A percentile compares a stretch with the other conserved stretches of the same genome.
These are phyloP conservation scores for Chaetorhynchus papuensis DNA, from an alignment of 2,113 vertebrate genomes.

Conservation along the genomic window DNA sequence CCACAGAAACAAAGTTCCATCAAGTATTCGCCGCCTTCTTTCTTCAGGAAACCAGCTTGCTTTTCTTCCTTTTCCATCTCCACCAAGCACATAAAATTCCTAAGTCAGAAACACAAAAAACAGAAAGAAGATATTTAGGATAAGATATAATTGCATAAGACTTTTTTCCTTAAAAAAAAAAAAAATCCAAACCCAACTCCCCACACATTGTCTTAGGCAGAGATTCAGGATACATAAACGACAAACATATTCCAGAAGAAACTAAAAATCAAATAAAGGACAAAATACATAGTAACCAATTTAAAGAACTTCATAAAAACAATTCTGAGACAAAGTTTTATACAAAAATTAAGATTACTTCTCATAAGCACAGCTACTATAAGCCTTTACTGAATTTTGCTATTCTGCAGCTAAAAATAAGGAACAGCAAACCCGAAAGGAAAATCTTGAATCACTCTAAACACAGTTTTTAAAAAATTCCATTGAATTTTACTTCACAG, in stretches of 20 bases:
- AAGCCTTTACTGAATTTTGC: not conserved
- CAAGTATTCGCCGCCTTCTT: slow-evolving; percentile 3
- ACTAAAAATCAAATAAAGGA: not conserved
- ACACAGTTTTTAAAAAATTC: not conserved
- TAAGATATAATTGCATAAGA: not conserved
- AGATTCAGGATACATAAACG: not conserved
- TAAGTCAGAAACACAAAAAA: slow-evolving; percentile 15
- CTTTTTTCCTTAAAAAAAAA: not conserved
- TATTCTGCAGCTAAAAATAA: not conserved
- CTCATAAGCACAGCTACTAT: not conserved
- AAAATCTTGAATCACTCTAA: not conserved
- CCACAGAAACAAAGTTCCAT: not conserved
- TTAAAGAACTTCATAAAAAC: not conserved
- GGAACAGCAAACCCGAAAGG: not conserved
- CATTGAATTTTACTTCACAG: not conserved
- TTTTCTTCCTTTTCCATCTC: slow-evolving; percentile 58
- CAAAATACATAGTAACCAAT: not conserved
- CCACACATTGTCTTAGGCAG: not conserved
- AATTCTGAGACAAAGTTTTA: not conserved
- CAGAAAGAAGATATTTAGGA: not conserved
- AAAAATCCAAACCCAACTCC: not conserved
- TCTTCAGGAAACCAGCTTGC: slow-evolving; percentile 8
- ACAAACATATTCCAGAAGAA: not conserved
- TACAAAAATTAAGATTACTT: not conserved
- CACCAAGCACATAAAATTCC: slow-evolving; percentile 46